Evolutionary conservation across 2,113 vertebrate genomes (phyloP), one percentile per base, ranked within the genome.

Genomic region (Scopus umbretta): DNA sequence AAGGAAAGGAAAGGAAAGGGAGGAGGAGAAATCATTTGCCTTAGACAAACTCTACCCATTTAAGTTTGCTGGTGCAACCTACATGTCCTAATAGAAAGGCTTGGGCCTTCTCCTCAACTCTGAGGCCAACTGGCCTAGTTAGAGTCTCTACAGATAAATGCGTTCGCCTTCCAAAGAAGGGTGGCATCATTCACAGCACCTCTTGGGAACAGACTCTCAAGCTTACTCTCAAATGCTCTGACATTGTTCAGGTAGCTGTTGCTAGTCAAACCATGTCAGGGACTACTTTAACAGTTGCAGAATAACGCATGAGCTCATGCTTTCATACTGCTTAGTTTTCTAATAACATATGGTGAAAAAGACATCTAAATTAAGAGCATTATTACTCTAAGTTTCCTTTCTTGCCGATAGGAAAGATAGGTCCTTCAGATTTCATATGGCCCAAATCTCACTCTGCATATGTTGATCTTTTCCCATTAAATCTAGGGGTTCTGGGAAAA

Each of bases 21-120:
- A 47, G 19, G 19, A 47, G n/a, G 15, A 22, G 0, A 29, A 43
- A 34, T 27, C 0, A 26, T 49, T 83, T 67, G 3, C 42, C 9
- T 80, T 43, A 36, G 53, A 53, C 3, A 30, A 61, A 61, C 87
- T 84, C 16, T 68, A 68, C 32, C 2, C 3, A 17, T 56, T 85
- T 52, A 68, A 42, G 32, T 42, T 87, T 15, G 42, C 12, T 63
- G 16, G 5, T 56, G 8, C 6, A 8, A 7, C 11, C 7, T 45
- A 36, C 0, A 3, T 16, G 13, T 59, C 43, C 65, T 72, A 11
- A 59, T 30, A 87, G 40, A 78, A 72, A 61, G 22, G 9, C 32
- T 42, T 66, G 38, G 52, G n/a, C 50, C 26, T 40, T 11, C 7
- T 63, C 18, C 50, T 82, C 63, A 78, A 13, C 21, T 78, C 40